Evolutionary conservation across 2,888 invertebrate genomes (phyloP), one percentile per base, ranked within the genome.

Genomic region (Aproaerema taeniolella): DNA sequence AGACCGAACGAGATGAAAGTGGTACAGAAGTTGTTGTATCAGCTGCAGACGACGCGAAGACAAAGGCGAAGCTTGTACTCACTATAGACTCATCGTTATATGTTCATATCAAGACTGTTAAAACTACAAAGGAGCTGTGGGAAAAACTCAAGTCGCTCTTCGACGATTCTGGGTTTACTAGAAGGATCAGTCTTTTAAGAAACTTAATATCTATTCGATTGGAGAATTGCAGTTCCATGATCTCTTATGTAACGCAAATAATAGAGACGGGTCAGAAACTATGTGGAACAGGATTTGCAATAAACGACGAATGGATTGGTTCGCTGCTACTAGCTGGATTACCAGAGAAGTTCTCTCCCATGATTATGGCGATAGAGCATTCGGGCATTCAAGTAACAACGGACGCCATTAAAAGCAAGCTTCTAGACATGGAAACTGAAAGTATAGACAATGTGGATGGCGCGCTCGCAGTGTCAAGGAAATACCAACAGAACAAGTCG

Each of bases 321-420:
- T 42, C 42, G 12, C 10, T 29, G 6, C 15, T 40, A n/a, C 25
- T 41, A 33, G 45, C 45, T 13, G 45, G 47, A 32, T 32, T 45
- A 38, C 5, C 45, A 13, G 42, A 47, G 14, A 43, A 39, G 12
- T 45, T 29, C 29, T 39, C 28, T 4, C 39, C 46, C 2, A 46
- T 41, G 46, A 43, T 49, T 24, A 41, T 41, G 42, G 49, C 46
- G 1, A 45, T 45, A 7, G 41, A 45, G 12, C 38, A 42, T 39
- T 42, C 40, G 1, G 37, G 47, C 15, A 45, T 44, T 8, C 15
- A 9, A n/a, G 16, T 42, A 7, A 40, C 26, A 16, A 20, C 38
- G 2, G 41, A 43, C 36, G 33, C 26, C 36, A 41, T 48, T 26
- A 38, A 37, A 43, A 12, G 14, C 2, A 47, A 43, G 16, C 30